Evolutionary conservation across 2,113 vertebrate genomes (phyloP), one percentile per base, ranked within the genome.

Genomic region (Sinocyclocheilus maitianheensis): DNA sequence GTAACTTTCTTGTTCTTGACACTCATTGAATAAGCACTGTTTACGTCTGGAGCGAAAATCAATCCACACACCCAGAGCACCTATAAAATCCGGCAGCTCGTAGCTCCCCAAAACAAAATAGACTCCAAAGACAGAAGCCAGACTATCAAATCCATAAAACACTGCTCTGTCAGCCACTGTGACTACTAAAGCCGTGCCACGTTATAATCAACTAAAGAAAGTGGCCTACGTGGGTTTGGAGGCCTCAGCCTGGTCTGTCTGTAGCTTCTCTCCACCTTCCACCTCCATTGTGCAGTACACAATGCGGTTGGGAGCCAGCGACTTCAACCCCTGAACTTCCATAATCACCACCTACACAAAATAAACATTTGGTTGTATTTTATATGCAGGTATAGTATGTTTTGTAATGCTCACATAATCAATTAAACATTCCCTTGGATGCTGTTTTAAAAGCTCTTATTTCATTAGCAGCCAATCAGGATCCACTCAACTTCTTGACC

Each of bases 251-350:
- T 99, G 98, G 92, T 99, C 98, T 0, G 98, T 99, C 92, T 99
- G 98, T 67, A 99, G 96, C 26, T 99, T 99, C 93, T 99, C 96
- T 58, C 98, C 98, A 30, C 98, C 98, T 92, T 99, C 98, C 0
- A 99, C 98, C 89, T 99, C 98, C 98, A 99, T 99, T 24, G 98
- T 99, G 90, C 98, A 99, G 91, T 99, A 99, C 0, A 99, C 98
- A 18, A 99, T 99, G 89, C 98, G 97, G 91, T 99, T 99, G 2
- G 98, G 97, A 85, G 98, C 98, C 93, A 99, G 92, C 0, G 98
- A 99, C 92, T 99, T 99, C 88, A 99, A 95, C 40, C 98, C 98
- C 91, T 96, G 95, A 86, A 99, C 98, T 91, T 99, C 98, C 97
- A 99, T 99, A 92, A 99, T 99, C 90, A 99, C 98, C 90, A 99